A percentile compares a stretch with the other conserved stretches of the same genome.
These are phyloP conservation scores for Dendrolimus kikuchii DNA, from an alignment of 1,140 invertebrate genomes.

Conservation along the genomic window DNA sequence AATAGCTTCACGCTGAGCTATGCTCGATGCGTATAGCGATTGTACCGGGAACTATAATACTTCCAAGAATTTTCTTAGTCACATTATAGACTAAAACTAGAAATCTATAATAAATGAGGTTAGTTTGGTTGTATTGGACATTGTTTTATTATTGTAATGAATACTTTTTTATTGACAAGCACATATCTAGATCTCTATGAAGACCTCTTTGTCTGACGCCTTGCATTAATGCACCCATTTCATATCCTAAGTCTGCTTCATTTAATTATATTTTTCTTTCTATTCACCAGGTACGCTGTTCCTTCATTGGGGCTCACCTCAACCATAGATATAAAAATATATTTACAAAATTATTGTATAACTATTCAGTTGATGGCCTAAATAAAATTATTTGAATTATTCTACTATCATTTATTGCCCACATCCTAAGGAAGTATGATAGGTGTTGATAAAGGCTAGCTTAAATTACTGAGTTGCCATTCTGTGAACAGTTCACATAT, in stretches of 20 bases:
- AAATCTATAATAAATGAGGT: no score
- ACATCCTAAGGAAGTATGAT: slow-evolving; percentile 8
- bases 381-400: not conserved
- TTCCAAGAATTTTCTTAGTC: no score
- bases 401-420: not conserved
- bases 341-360: slow-evolving; percentile 1
- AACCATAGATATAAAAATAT: not conserved
- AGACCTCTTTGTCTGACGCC: slow-evolving; percentile 22
- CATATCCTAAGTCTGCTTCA: not conserved
- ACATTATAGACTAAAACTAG: no score
- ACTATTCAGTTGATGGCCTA: not conserved
- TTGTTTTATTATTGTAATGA: slow-evolving; percentile 1
- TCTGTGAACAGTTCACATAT: no score
- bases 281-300: not conserved
- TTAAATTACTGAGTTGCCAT: no score
- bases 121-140: no score
- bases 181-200: slow-evolving; percentile 52
- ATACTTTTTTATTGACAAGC: slow-evolving; percentile 41
- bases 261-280: not conserved
- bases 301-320: not conserved
- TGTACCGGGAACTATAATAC: no score
- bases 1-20: no score
- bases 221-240: not conserved
- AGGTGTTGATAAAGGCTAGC: not conserved
- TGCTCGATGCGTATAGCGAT: no score